phyloP scores from a whole-genome alignment of 2,888 invertebrate species.

The Stegana nigrithorax region DNA sequence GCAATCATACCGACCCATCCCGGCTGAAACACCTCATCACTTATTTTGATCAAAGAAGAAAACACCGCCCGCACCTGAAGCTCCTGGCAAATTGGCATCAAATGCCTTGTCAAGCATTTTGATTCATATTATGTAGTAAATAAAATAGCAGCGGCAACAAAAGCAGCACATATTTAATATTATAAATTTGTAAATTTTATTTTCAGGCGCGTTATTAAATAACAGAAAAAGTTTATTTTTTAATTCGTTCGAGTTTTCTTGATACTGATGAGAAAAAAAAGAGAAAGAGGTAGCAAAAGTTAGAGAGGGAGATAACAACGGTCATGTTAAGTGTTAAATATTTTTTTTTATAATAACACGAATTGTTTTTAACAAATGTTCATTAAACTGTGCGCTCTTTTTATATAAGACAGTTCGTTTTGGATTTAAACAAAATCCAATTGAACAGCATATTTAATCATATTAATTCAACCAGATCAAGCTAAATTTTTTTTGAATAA shows the following conservation, averaged over 20 bases:
- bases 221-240: not conserved
- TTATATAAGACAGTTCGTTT: not conserved
- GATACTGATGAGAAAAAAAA: not conserved
- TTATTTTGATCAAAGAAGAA: not conserved
- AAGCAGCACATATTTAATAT: not conserved
- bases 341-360: no score
- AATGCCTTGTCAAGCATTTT: not conserved
- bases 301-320: not conserved
- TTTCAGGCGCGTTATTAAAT: not conserved
- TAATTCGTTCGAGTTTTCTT: not conserved
- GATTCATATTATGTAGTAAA: no score
- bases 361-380: not conserved
- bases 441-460: not conserved
- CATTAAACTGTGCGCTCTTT: not conserved
- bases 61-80: no score
- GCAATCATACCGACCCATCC: no score
- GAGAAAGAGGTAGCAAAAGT: not conserved
- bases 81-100: no score
- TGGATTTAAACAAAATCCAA: not conserved
- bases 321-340: not conserved
- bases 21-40: no score
- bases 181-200: not conserved
- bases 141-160: not conserved
- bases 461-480: not conserved
- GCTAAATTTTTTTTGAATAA: not conserved